phyloP scores from a whole-genome alignment of 2,888 invertebrate species.

The Silvanus unidentatus region DNA sequence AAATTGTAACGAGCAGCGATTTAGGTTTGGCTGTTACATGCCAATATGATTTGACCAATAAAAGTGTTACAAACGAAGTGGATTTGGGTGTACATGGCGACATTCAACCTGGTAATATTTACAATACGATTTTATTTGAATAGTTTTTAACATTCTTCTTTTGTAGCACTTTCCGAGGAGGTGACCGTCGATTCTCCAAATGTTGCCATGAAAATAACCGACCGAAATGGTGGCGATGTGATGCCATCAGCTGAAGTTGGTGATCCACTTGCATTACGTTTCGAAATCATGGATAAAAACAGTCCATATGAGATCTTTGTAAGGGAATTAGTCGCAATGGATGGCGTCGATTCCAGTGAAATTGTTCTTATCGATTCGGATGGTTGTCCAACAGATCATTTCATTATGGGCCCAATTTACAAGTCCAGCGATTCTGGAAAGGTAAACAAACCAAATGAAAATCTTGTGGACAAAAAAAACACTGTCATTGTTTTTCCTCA shows the following conservation, averaged over 20 bases:
- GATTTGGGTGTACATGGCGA: constrained; percentile 85
- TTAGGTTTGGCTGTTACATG: constrained; percentile 89
- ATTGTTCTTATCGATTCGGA: constrained; percentile 86
- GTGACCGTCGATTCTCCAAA: constrained; percentile 91
- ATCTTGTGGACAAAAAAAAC: not conserved
- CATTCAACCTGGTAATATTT: constrained; percentile 50
- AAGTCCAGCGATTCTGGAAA: constrained; percentile 75
- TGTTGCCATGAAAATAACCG: constrained; percentile 89
- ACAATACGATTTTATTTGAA: not conserved
- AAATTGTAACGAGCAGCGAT: constrained; percentile 91
- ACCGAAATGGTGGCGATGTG: constrained; percentile 75
- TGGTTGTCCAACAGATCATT: constrained; percentile 90
- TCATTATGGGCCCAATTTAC: constrained; percentile 89
- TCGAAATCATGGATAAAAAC: constrained; percentile 87
- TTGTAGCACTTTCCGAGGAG: constrained; percentile 72
- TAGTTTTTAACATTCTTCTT: constrained; percentile 35
- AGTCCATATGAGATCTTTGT: constrained; percentile 95
- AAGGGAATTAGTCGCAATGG: constrained; percentile 89
- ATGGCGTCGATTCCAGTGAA: constrained; percentile 88
- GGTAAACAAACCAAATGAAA: constrained; percentile 52
- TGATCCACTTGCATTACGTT: constrained; percentile 83
- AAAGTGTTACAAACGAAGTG: constrained; percentile 88
- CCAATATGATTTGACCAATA: constrained; percentile 90
- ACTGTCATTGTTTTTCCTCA: constrained; percentile 37
- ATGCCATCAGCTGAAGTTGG: constrained; percentile 87